Evolutionary conservation across 2,888 invertebrate species (phyloP).

Genomic region (Mactromeris polynyma): DNA sequence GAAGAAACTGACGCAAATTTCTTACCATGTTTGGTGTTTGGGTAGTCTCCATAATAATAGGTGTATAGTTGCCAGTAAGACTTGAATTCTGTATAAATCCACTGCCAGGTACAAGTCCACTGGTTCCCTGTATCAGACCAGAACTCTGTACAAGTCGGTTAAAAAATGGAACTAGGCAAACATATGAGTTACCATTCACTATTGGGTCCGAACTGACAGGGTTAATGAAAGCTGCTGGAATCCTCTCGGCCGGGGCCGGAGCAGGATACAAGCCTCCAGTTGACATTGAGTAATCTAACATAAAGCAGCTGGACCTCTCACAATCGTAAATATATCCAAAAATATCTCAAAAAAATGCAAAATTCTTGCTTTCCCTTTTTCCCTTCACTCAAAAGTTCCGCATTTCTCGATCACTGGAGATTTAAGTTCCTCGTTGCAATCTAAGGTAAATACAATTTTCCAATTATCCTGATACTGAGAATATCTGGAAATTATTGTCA

Average conservation of each 20-base stretch:
- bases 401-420: constrained; percentile 35
- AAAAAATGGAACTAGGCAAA: constrained; percentile 69
- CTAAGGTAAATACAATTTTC: constrained; percentile 53
- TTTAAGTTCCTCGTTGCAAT: constrained; percentile 43
- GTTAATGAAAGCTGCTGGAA: constrained; percentile 62
- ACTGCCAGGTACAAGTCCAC: constrained; percentile 53
- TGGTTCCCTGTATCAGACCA: constrained; percentile 57
- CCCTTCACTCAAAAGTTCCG: constrained; percentile 26
- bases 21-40: constrained; percentile 75
- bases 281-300: constrained; percentile 61
- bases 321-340: constrained; percentile 24
- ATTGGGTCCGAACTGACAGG: constrained; percentile 59
- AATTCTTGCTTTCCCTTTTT: neutral
- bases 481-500: constrained; percentile 46
- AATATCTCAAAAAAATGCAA: neutral
- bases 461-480: constrained; percentile 46
- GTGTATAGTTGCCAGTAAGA: constrained; percentile 67
- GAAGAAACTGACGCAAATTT: neutral
- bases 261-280: constrained; percentile 66
- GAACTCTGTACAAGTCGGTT: constrained; percentile 69
- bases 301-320: constrained; percentile 18
- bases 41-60: constrained; percentile 76
- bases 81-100: constrained; percentile 63
- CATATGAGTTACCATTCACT: constrained; percentile 61
- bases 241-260: constrained; percentile 64